Evolutionary conservation across 2,797 vertebrate species (phyloP).

Genomic region (Microchirus variegatus): DNA sequence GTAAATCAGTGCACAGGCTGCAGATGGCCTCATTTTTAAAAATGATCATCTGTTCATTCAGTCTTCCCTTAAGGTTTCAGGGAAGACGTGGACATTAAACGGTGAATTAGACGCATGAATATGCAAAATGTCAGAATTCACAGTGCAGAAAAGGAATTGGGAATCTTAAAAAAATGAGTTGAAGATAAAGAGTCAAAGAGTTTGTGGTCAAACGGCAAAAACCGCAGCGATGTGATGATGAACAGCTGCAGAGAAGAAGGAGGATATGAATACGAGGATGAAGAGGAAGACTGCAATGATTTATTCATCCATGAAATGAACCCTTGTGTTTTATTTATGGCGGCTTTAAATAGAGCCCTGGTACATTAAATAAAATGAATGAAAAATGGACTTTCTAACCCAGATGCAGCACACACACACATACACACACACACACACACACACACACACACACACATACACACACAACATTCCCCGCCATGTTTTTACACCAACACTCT

Average conservation of each 20-base stretch:
- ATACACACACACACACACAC: conserved; percentile 15
- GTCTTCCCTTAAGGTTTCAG: too few species aligned
- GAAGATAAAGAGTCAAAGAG: too few species aligned
- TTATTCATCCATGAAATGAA: conserved; percentile 76
- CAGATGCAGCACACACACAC: conserved; percentile 43
- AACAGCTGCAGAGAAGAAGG: conserved; percentile 13
- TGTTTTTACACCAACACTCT: too few species aligned
- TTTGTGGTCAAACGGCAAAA: conserved; percentile 15
- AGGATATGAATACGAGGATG: conserved; percentile 45
- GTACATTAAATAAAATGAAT: conserved; percentile 70
- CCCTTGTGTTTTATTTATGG: conserved; percentile 77
- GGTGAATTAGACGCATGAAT: too few species aligned
- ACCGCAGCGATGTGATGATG: conserved; percentile 23
- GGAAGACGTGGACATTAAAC: too few species aligned
- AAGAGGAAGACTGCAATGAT: conserved; percentile 58
- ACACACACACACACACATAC: conserved; percentile 30
- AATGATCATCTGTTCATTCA: too few species aligned
- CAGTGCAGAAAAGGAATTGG: too few species aligned
- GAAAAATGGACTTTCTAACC: conserved; percentile 66
- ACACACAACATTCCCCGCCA: background rate
- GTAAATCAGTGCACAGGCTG: too few species aligned
- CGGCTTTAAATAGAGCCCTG: conserved; percentile 75
- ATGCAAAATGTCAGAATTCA: too few species aligned
- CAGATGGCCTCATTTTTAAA: too few species aligned
- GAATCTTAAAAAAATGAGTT: too few species aligned